Evolutionary conservation across 2,113 vertebrate genomes (phyloP), one percentile per base, ranked within the genome.

Genomic region (Scophthalmus maximus): DNA sequence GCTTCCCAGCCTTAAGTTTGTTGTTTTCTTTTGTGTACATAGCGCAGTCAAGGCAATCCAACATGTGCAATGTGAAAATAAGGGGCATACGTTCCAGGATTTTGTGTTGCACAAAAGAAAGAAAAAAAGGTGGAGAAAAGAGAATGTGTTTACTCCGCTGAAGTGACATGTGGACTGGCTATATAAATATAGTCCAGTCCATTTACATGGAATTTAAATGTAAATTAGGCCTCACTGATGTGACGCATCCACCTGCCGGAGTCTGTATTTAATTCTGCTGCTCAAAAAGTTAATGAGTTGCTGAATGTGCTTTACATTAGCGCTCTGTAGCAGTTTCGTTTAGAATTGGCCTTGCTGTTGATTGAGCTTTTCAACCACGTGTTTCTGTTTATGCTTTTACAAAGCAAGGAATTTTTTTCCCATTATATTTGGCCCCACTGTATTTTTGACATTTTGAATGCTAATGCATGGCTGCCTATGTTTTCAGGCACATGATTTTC

Each of bases 11-110:
- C 73, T 68, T 83, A 71, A 67, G 76, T 86, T 81, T 87, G 72
- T 77, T 73, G 63, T 73, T 76, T 76, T 65, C 76, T 73, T 27
- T 78, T 91, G 76, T 90, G 87, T 90, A 90, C 79, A 87, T 83
- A 83, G 72, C 69, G 44, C 26, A 55, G 69, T 69, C 68, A 73
- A 22, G 34, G 67, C 53, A 75, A 74, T 72, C 66, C 46, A 34
- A 25, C 62, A 50, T 51, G 67, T 67, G 32, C 70, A 6, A 52
- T 62, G 78, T 68, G 52, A 82, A 76, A 80, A 38, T n/a, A 46
- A 44, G 44, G 9, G 23, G 18, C 68, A 30, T 27, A 59, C 23
- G 60, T 56, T 52, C 20, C 55, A 20, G 4, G 27, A 15, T 29
- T 75, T 46, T 59, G 40, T 62, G 58, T 73, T 67, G 10, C 22